Percentiles rank a stretch among this genome's conserved stretches.
Evolutionary conservation across 2,113 vertebrate species (phyloP).

Genomic region (Amazona guildingii): DNA sequence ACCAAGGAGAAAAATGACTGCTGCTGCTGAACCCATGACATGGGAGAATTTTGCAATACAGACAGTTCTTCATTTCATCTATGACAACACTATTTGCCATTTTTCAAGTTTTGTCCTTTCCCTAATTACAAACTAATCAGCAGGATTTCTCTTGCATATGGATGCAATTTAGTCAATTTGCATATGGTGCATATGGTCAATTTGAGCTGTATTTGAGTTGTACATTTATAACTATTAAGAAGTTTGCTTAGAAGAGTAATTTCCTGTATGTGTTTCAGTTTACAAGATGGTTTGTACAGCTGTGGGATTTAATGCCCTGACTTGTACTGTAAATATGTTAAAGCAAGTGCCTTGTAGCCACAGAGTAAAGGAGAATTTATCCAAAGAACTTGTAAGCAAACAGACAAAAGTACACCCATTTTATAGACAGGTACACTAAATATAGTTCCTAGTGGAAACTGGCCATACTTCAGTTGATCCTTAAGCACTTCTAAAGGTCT

Average conservation of each 20-base stretch:
- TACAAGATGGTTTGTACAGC: background rate
- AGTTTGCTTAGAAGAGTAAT: background rate
- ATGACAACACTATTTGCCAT: background rate
- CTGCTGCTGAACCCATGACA: too few species aligned
- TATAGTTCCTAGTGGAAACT: background rate
- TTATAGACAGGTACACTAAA: background rate
- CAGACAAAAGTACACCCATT: background rate
- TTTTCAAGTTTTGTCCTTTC: background rate
- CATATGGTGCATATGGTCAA: background rate
- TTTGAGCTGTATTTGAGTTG: background rate
- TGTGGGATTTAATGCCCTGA: background rate
- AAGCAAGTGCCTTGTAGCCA: background rate
- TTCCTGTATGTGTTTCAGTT: background rate
- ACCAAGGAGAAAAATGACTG: too few species aligned
- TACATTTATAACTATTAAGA: background rate
- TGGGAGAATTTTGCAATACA: background rate
- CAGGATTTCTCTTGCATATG: background rate
- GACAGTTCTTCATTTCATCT: background rate
- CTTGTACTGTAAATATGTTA: background rate
- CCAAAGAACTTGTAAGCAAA: background rate
- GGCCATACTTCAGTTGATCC: background rate
- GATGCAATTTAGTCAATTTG: background rate
- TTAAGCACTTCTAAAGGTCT: background rate
- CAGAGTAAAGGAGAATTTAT: background rate
- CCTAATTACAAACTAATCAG: background rate